A percentile compares a stretch with the other conserved stretches of the same genome.
phyloP scores from a whole-genome alignment of 2,797 vertebrate genomes.

The Meriones psammophilus region DNA sequence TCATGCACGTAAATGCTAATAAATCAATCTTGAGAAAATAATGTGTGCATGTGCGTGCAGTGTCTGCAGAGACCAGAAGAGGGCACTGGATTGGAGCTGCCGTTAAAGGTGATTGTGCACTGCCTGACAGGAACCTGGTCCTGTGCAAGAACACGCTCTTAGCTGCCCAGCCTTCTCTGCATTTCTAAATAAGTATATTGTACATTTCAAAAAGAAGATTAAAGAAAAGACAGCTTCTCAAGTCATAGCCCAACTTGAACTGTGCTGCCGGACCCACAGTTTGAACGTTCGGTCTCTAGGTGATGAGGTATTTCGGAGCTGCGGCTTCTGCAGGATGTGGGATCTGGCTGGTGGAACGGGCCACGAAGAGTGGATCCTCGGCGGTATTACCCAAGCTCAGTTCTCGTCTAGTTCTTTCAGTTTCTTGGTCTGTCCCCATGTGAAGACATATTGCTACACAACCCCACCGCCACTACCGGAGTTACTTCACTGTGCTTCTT shows the following conservation, averaged over 20 bases:
- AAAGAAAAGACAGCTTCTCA: constrained; percentile 22
- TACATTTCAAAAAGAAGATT: constrained; percentile 45
- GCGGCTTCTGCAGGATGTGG: neutral
- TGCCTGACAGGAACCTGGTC: neutral
- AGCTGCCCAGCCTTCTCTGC: neutral
- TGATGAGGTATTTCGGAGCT: neutral
- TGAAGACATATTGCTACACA: neutral
- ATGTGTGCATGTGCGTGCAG: neutral
- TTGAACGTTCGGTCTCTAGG: neutral
- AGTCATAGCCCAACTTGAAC: neutral
- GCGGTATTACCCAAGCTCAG: neutral
- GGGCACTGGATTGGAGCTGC: neutral
- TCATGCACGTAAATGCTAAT: neutral
- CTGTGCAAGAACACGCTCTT: neutral
- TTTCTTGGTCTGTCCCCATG: neutral
- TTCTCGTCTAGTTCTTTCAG: neutral
- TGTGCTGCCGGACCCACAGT: neutral
- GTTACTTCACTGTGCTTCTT: neutral
- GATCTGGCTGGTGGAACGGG: neutral
- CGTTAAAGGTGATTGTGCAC: neutral
- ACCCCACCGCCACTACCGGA: neutral
- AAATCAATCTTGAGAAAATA: neutral
- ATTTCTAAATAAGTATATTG: constrained; percentile 3
- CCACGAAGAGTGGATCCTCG: neutral
- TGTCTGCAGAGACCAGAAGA: neutral